Percentiles rank a stretch among this genome's conserved stretches.
Conservation (phyloP, 2,888 invertebrate species). For the Phengaris alcon region DNA sequence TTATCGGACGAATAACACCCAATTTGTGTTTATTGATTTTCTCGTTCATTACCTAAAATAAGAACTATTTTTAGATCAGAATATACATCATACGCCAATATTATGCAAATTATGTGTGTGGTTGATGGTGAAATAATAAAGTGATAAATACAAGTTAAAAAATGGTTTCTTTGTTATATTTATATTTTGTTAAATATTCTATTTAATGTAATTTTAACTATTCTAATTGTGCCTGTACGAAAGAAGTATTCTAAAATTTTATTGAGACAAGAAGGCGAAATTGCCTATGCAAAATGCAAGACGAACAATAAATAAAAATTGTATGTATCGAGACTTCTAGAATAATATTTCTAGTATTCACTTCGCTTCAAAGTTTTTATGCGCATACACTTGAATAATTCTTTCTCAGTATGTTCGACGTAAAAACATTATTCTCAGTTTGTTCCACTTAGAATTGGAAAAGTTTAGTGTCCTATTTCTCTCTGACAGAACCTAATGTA, state of each 20-base stretch:
- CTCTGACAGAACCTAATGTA: conserved; percentile 16
- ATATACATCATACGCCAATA: background rate
- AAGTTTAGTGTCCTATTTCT: conserved; percentile 19
- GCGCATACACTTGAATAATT: conserved; percentile 29
- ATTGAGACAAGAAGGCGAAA: background rate
- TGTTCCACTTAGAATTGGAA: conserved; percentile 9
- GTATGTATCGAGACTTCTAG: background rate
- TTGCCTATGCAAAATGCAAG: background rate
- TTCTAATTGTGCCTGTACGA: too few relatives aligned
- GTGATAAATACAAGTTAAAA: too few relatives aligned
- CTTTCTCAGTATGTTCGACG: conserved; percentile 21
- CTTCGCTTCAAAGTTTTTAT: background rate
- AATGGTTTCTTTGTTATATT: too few relatives aligned
- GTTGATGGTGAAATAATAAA: background rate
- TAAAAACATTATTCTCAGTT: conserved; percentile 19
- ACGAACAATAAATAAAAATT: background rate
- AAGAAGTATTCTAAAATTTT: too few relatives aligned
- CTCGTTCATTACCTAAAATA: background rate
- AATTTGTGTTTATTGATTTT: background rate
- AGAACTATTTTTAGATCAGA: background rate
- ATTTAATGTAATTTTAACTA: too few relatives aligned
- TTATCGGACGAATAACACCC: too few relatives aligned
- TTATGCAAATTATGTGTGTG: background rate
- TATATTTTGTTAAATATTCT: too few relatives aligned
- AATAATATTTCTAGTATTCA: conserved; percentile 14